A percentile compares a stretch with the other conserved stretches of the same genome.
Conservation (phyloP, 1,140 invertebrate species). For the Bicyclus anynana region DNA sequence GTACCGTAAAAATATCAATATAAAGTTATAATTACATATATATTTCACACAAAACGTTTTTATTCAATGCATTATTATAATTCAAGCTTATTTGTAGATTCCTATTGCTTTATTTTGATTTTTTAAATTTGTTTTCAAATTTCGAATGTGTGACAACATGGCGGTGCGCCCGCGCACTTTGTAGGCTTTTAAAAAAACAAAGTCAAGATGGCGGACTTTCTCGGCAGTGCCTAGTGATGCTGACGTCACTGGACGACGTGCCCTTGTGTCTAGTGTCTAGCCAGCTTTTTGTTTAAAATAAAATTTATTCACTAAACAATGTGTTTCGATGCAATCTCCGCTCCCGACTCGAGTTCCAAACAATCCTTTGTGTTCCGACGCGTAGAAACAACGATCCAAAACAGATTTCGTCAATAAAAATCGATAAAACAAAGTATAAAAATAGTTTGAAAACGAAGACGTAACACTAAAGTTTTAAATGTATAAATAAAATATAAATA, state of each 20-base stretch:
- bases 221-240: conserved; percentile 66
- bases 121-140: no score
- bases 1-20: no score
- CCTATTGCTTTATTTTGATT: no score
- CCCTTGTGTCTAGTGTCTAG: conserved; percentile 59
- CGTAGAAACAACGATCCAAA: neutral
- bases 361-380: conserved; percentile 1
- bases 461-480: no score
- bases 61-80: neutral
- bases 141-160: conserved; percentile 39
- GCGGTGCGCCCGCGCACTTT: conserved; percentile 55
- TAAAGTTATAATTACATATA: neutral
- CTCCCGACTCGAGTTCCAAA: neutral
- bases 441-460: no score
- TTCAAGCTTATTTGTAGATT: no score
- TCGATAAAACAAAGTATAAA: neutral
- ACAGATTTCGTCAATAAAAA: conserved; percentile 5
- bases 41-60: neutral
- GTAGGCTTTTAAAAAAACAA: conserved; percentile 66
- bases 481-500: conserved; percentile 23
- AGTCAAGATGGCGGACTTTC: conserved; percentile 71
- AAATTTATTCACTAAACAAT: conserved; percentile 9
- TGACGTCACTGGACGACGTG: conserved; percentile 73
- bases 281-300: conserved; percentile 38
- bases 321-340: conserved; percentile 9